Conservation (phyloP, 2,113 vertebrate genomes). For the Petromus typicus region DNA sequence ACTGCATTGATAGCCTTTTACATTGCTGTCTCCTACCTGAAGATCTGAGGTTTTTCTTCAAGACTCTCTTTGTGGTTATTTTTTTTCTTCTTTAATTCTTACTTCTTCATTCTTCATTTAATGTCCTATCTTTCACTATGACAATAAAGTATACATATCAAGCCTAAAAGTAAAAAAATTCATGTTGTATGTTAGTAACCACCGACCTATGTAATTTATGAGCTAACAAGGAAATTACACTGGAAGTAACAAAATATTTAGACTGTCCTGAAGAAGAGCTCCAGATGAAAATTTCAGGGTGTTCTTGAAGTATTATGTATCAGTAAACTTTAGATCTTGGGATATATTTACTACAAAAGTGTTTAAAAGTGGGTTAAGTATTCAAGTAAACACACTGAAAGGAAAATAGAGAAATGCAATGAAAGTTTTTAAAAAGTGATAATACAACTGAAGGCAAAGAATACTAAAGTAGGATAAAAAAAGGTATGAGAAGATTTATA, state of each 20-base stretch:
- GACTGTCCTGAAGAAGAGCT: not conserved
- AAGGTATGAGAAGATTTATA: not conserved
- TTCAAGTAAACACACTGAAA: not conserved
- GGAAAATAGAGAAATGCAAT: not conserved
- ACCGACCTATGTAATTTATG: not conserved
- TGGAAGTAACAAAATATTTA: slow-evolving; percentile 30
- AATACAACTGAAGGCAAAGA: not conserved
- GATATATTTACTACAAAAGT: not conserved
- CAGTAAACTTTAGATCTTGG: not conserved
- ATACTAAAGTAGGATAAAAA: not conserved
- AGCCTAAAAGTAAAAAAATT: too few relatives aligned
- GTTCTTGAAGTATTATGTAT: not conserved
- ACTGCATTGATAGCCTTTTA: not conserved
- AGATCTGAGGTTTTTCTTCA: not conserved
- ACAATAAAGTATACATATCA: not conserved
- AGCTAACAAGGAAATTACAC: not conserved
- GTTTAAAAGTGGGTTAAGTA: not conserved
- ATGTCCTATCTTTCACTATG: not conserved
- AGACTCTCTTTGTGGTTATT: not conserved
- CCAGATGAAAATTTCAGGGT: not conserved
- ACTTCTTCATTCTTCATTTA: not conserved
- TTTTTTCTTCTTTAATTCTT: not conserved
- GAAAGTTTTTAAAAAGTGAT: not conserved
- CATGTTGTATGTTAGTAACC: too few relatives aligned
- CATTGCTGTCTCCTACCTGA: not conserved